Evolutionary conservation across 2,797 vertebrate genomes (phyloP).

Genomic region (Microtus agrestis): DNA sequence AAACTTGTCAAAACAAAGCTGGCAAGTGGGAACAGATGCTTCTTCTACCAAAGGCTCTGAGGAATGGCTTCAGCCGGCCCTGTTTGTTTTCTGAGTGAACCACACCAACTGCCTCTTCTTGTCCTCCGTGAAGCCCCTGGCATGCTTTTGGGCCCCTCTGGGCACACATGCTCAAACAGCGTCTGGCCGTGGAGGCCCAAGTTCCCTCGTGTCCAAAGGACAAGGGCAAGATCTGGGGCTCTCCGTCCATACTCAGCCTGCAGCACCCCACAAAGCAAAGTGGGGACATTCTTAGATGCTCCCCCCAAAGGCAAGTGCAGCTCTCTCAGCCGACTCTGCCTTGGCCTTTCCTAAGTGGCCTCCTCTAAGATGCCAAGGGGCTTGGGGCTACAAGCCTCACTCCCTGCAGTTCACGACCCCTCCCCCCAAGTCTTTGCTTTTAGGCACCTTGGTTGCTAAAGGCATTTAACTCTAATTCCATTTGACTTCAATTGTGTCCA

Average conservation of each 20-base stretch:
- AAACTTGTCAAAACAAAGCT: slow-evolving; percentile 77
- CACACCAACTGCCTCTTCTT: not conserved
- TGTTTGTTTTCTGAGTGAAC: slow-evolving; percentile 8
- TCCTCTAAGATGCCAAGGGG: not conserved
- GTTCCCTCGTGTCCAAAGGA: not conserved
- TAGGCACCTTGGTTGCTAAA: slow-evolving; percentile 85
- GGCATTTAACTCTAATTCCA: slow-evolving; percentile 94
- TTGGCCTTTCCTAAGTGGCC: not conserved
- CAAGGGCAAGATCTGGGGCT: not conserved
- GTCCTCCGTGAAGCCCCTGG: slow-evolving; percentile 3
- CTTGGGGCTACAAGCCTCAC: not conserved
- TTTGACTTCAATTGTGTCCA: slow-evolving; percentile 94
- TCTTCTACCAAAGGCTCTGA: slow-evolving; percentile 55
- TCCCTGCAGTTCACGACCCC: slow-evolving; percentile 15
- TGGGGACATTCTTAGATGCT: not conserved
- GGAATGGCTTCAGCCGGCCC: slow-evolving; percentile 41
- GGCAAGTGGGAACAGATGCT: slow-evolving; percentile 76
- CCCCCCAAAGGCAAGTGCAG: not conserved
- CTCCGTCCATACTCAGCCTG: not conserved
- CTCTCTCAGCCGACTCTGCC: not conserved
- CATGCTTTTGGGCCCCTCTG: not conserved
- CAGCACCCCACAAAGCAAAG: not conserved
- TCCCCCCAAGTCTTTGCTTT: slow-evolving; percentile 81
- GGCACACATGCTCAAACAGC: slow-evolving; percentile 1
- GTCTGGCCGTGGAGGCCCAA: not conserved